These are phyloP conservation scores for Mungos mungo DNA, from an alignment of 2,113 vertebrate species.

Conservation along the genomic window DNA sequence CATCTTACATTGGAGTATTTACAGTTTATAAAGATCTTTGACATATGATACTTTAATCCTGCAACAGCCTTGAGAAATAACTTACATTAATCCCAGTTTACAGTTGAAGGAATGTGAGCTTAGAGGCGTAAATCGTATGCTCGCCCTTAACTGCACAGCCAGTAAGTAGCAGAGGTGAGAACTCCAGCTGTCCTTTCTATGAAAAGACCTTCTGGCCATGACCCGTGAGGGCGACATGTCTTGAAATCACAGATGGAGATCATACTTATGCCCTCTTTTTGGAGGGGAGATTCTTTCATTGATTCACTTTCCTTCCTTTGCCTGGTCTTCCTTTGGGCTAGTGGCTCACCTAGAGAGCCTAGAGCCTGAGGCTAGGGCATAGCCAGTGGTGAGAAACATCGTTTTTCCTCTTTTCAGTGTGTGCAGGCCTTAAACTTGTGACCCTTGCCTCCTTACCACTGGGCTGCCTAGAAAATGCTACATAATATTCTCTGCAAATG, in stretches of 20 bases:
- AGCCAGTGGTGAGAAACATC: background rate
- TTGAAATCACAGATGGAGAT: conserved; percentile 29
- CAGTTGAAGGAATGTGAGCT: background rate
- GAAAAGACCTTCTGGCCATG: background rate
- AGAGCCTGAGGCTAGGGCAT: background rate
- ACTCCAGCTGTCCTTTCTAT: background rate
- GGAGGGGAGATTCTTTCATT: background rate
- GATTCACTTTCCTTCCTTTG: background rate
- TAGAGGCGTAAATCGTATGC: background rate
- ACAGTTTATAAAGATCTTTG: conserved; percentile 28
- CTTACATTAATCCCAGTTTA: background rate
- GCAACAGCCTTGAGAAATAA: background rate
- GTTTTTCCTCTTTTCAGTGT: background rate
- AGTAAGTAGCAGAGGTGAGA: background rate
- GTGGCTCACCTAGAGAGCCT: background rate
- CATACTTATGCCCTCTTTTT: background rate
- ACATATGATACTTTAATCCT: conserved; percentile 5
- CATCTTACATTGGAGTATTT: background rate
- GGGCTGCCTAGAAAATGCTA: background rate
- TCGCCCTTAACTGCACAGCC: background rate
- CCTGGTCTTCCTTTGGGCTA: background rate
- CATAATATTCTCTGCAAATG: conserved; percentile 16
- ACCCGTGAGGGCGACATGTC: background rate
- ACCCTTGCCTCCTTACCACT: background rate
- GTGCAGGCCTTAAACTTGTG: background rate